These are phyloP conservation scores for Didymodactylos carnosus DNA, from an alignment of 2,888 invertebrate genomes.

Conservation along the genomic window DNA sequence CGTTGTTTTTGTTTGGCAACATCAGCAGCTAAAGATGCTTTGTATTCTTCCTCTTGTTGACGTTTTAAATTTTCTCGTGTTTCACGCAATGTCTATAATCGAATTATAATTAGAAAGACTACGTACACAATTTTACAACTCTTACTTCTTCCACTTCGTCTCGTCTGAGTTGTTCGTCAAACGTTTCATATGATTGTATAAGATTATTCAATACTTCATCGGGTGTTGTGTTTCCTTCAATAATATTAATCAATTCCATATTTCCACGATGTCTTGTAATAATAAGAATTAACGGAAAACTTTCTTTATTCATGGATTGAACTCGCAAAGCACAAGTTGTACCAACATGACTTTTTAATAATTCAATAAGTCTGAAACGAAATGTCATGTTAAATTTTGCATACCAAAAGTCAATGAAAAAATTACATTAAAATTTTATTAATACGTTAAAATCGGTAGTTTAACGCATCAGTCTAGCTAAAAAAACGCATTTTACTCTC, in stretches of 20 bases:
- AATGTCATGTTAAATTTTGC: too few relatives aligned
- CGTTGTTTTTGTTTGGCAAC: conserved; percentile 28
- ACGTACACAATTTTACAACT: too few relatives aligned
- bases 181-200: conserved; percentile 67
- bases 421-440: too few relatives aligned
- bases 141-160: conserved; percentile 54
- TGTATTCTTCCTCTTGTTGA: conserved; percentile 81
- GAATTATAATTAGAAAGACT: too few relatives aligned
- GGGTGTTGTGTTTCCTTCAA: conserved; percentile 61
- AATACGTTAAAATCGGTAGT: too few relatives aligned
- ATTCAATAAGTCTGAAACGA: conserved; percentile 22
- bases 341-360: conserved; percentile 43
- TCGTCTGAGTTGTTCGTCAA: conserved; percentile 46
- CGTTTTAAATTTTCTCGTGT: conserved; percentile 60
- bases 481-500: too few relatives aligned
- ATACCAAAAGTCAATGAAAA: too few relatives aligned
- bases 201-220: conserved; percentile 69
- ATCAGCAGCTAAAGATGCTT: conserved; percentile 65
- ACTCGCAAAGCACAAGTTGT: conserved; percentile 62
- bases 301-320: conserved; percentile 62
- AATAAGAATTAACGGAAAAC: conserved; percentile 65
- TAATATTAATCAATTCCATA: conserved; percentile 70
- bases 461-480: too few relatives aligned
- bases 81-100: too few relatives aligned
- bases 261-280: conserved; percentile 68